Base-by-base conservation (phyloP, 1,140 invertebrate genomes). In the Archivesica marissinica region DNA sequence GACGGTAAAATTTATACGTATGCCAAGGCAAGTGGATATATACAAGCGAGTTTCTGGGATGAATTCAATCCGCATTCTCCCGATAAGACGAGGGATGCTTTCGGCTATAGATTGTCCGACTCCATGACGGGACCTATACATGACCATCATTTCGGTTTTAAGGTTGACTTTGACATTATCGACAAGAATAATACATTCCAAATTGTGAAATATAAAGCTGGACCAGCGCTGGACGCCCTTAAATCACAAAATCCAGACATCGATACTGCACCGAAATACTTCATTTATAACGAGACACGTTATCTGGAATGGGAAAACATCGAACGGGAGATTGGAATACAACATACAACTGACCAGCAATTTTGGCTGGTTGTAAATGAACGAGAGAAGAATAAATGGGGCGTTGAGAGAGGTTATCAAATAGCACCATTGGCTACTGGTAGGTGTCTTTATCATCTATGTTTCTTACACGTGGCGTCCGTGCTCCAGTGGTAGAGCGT, bases 141-240 rank as follows among this genome's bases (percentile, higher is more conserved):
- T 74, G 86, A 90, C 28, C 91, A 92, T 80, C 78, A 89, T 38
- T 88, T 91, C 54, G 81, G 90, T 50, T 92, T 91, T 74, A 91
- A 91, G 50, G 89, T 86, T 0, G 90, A 91, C 79, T 30, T 91
- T 4, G 91, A 91, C 77, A 83, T 91, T 20, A 54, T 78, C 25
- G 89, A 88, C 13, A 70, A 68, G 7, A 78, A 54, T 13, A 92
- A 92, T 75, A 74, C 88, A n/a, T 90, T 89, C 52, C 88, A 91
- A 78, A 89, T 77, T 17, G 30, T 84, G 11, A 61, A 84, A 17
- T 87, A 80, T 80, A 87, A 87, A 59, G 79, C 86, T 17, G 86
- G 86, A 13, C 50, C 83, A 13, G 23, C 47, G 2, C 75, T 84
- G 1, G 78, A 84, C 9, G 86, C 86, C 0, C 23, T 87, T 11